Evolutionary conservation across 2,797 vertebrate genomes (phyloP).

Genomic region (Dendrocincla fuliginosa): DNA sequence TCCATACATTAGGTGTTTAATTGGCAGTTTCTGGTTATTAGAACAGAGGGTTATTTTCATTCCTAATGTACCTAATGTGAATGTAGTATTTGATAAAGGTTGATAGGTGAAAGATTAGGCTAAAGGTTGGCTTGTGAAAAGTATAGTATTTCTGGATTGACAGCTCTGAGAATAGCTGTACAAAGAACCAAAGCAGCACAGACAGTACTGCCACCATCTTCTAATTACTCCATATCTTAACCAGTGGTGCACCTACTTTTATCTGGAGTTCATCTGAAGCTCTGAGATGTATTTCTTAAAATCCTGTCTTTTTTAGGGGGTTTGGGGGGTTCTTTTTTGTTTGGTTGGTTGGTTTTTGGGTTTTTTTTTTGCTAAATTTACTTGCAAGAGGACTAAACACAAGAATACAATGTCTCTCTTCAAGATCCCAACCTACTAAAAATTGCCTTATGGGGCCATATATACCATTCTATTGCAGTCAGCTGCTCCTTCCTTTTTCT

Average conservation of each 20-base stretch:
- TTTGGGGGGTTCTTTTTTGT: too few relatives aligned
- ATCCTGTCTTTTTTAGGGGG: neutral
- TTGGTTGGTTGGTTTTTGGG: too few relatives aligned
- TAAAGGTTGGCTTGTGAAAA: constrained; percentile 1
- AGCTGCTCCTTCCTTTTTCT: neutral
- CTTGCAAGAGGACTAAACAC: neutral
- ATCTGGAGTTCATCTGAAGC: neutral
- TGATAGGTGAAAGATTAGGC: constrained; percentile 27
- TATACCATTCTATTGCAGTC: neutral
- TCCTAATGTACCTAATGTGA: constrained; percentile 36
- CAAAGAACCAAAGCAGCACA: neutral
- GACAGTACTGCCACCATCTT: neutral
- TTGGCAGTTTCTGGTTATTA: constrained; percentile 54
- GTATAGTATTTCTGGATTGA: constrained; percentile 24
- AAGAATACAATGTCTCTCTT: neutral
- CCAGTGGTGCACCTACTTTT: neutral
- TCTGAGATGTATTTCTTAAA: neutral
- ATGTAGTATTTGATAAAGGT: constrained; percentile 46
- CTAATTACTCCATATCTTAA: neutral
- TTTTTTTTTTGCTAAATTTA: neutral
- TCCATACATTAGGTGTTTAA: constrained; percentile 67
- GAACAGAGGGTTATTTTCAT: constrained; percentile 53
- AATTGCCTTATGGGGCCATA: neutral
- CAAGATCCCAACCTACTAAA: neutral
- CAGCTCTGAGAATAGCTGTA: neutral